Conservation (phyloP, 2,113 vertebrate species). For the Malurus melanocephalus region DNA sequence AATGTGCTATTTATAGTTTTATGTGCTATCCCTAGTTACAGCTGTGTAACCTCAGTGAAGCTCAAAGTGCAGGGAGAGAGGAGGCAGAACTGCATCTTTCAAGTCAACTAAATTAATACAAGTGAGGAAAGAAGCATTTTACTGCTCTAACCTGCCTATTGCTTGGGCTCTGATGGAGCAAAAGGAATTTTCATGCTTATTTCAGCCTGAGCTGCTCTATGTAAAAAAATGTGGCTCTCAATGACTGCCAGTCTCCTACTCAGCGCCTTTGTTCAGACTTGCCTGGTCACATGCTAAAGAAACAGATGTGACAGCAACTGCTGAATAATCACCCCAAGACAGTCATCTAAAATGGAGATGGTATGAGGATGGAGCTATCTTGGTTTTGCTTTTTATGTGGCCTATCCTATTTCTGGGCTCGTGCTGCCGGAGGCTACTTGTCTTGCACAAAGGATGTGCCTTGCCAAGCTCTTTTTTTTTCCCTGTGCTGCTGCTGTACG, state of each 20-base stretch:
- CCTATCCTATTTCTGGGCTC: neutral
- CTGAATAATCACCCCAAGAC: slow-evolving; percentile 19
- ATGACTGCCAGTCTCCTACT: neutral
- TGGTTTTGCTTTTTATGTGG: neutral
- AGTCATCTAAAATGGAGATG: neutral
- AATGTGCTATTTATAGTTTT: neutral
- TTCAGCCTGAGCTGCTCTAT: neutral
- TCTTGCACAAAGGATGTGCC: neutral
- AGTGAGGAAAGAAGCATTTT: neutral
- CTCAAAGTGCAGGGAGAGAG: neutral
- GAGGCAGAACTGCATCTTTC: neutral
- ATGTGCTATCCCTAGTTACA: neutral
- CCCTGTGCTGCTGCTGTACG: neutral
- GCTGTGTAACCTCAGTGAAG: neutral
- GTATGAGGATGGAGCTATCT: neutral
- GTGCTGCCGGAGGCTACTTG: neutral
- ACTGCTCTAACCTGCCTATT: neutral
- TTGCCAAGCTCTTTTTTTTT: neutral
- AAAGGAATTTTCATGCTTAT: neutral
- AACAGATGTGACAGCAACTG: slow-evolving; percentile 19
- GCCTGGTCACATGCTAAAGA: neutral
- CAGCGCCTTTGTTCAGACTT: neutral
- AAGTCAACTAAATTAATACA: neutral
- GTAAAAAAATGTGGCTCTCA: neutral
- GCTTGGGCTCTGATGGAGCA: neutral